Conservation (phyloP, 2,888 invertebrate genomes). For the Nymphalis polychloros region DNA sequence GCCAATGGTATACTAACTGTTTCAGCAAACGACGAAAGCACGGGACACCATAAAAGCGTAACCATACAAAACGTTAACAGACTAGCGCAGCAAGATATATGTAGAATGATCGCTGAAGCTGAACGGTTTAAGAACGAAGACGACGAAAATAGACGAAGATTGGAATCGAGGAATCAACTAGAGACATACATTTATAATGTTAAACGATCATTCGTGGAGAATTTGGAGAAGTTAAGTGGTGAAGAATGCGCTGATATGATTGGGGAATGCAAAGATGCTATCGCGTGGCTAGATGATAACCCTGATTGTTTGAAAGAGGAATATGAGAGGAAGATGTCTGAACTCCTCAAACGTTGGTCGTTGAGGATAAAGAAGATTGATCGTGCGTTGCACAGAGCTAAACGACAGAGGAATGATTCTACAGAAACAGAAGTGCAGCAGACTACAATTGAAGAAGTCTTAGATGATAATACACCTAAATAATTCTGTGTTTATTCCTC, state of each 20-base stretch:
- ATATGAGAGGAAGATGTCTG: constrained; percentile 59
- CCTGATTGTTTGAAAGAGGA: constrained; percentile 57
- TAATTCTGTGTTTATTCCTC: background rate
- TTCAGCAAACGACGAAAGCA: constrained; percentile 56
- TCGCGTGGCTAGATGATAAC: constrained; percentile 61
- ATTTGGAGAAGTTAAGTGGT: constrained; percentile 46
- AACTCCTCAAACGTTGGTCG: constrained; percentile 58
- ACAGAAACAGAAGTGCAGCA: constrained; percentile 36
- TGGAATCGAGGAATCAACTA: constrained; percentile 63
- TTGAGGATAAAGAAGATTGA: constrained; percentile 51
- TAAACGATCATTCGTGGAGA: constrained; percentile 52
- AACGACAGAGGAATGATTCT: constrained; percentile 50
- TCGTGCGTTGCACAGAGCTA: constrained; percentile 39
- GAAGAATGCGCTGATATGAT: constrained; percentile 52
- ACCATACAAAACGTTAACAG: constrained; percentile 56
- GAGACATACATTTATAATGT: constrained; percentile 62
- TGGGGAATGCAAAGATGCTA: constrained; percentile 51
- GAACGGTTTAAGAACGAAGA: constrained; percentile 56
- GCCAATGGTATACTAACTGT: constrained; percentile 62
- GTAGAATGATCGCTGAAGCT: constrained; percentile 60
- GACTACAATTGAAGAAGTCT: constrained; percentile 42
- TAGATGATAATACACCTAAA: constrained; percentile 6
- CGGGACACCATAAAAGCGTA: constrained; percentile 53
- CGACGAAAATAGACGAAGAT: constrained; percentile 52
- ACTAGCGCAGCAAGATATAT: constrained; percentile 54